Evolutionary conservation across 2,888 invertebrate species (phyloP), one percentile per base, ranked within the genome.

Genomic region (Lycia hirtaria): DNA sequence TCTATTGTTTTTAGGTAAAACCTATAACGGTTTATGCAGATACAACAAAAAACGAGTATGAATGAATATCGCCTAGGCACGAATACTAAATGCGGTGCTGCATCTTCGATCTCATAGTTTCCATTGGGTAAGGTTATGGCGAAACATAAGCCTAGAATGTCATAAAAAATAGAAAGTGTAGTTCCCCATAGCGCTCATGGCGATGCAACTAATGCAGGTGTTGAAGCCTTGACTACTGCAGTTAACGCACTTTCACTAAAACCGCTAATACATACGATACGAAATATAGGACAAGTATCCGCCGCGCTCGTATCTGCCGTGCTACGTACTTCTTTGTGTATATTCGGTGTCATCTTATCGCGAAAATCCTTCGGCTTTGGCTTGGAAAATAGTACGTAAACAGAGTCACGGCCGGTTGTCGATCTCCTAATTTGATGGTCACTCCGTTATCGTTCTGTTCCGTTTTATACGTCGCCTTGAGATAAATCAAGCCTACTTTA

Each of bases 361-460:
- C 73, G 65, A 70, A 82, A 80, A 87, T 84, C 88, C 88, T 87
- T 87, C 81, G 74, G 71, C 71, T 77, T 84, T 83, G 78, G 78
- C 74, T 74, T 75, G 67, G 56, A 65, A 73, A 71, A 77, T 73
- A 70, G 67, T 73, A 72, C 71, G 79, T 77, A 87, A 88, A 87
- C 81, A 81, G 79, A 89, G 91, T 90, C 91, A 91, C 62, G 91
- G 91, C 71, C 88, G 91, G 88, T 86, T 88, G 82, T 85, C 87
- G 91, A 90, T 89, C 91, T 89, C 88, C 75, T 85, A 86, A 85
- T 84, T 88, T 86, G 85, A 86, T 87, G 85, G 87, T 83, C 88
- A 81, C 70, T 74, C 68, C 69, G 73, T 81, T 86, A 87, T 87
- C 86, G 57, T 63, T 72, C 71, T 75, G 72, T 76, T 72, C 71